These are phyloP conservation scores for Meda fulgida DNA, from an alignment of 2,797 vertebrate species.

Conservation along the genomic window DNA sequence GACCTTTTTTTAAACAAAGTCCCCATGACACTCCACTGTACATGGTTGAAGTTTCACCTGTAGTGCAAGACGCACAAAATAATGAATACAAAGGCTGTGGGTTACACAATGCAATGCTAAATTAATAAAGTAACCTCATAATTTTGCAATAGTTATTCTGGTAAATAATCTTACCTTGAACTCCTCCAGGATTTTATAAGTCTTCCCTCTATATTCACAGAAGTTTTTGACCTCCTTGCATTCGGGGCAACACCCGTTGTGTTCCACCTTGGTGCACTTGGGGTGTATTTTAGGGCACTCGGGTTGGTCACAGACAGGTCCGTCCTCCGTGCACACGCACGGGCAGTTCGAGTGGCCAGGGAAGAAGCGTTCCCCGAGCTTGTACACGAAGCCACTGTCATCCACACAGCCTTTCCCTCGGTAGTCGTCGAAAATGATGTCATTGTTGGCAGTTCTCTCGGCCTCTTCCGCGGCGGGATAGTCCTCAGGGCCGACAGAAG, in stretches of 20 bases:
- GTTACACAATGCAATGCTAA: not conserved
- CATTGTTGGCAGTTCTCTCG: slow-evolving; percentile 89
- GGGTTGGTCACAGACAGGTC: slow-evolving; percentile 97
- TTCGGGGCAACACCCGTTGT: slow-evolving; percentile 98
- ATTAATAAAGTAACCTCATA: not conserved
- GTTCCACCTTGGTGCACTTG: slow-evolving; percentile 99
- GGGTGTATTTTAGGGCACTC: slow-evolving; percentile 99
- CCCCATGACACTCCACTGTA: not conserved
- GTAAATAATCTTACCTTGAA: slow-evolving; percentile 90
- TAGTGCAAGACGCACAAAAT: not conserved
- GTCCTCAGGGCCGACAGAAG: slow-evolving; percentile 91
- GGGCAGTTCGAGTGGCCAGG: slow-evolving; percentile 99
- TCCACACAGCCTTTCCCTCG: slow-evolving; percentile 98
- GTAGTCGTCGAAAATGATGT: slow-evolving; percentile 98
- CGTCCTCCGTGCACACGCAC: slow-evolving; percentile 97
- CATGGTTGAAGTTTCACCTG: not conserved
- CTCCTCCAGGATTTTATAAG: slow-evolving; percentile 98
- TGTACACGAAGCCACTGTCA: slow-evolving; percentile 99
- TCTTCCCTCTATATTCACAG: slow-evolving; percentile 98
- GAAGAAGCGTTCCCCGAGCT: slow-evolving; percentile 97
- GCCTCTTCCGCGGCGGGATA: slow-evolving; percentile 88
- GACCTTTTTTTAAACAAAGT: not conserved
- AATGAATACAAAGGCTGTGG: not conserved
- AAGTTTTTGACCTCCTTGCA: slow-evolving; percentile 99
- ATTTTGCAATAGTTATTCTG: not conserved